phyloP scores from a whole-genome alignment of 2,888 invertebrate genomes.

The Hofmannophila pseudospretella region DNA sequence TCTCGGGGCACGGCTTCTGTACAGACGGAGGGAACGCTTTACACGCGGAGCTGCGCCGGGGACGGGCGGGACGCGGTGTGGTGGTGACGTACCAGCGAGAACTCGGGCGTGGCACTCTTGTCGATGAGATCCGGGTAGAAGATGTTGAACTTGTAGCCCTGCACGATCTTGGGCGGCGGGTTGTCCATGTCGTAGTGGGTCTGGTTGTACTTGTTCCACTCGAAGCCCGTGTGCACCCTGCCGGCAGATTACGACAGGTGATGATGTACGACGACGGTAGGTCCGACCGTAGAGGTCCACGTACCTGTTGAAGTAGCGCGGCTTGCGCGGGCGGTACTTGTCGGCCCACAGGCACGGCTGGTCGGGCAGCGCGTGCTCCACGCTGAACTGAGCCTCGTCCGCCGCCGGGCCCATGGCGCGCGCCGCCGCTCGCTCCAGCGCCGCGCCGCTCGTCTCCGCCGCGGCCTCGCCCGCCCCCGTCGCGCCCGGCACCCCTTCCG shows the following conservation, averaged over 20 bases:
- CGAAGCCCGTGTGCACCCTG: constrained; percentile 96
- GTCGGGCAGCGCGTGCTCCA: constrained; percentile 90
- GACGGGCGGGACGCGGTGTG: too few species aligned
- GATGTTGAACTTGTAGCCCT: constrained; percentile 99
- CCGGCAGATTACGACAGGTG: too few species aligned
- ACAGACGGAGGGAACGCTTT: constrained; percentile 19
- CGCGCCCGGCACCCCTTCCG: constrained; percentile 77
- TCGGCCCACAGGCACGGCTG: constrained; percentile 97
- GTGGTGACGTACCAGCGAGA: constrained; percentile 94
- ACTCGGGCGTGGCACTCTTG: constrained; percentile 93
- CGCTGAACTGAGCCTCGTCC: constrained; percentile 95
- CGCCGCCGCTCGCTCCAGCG: constrained; percentile 27
- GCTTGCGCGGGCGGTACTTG: constrained; percentile 98
- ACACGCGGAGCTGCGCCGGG: background rate
- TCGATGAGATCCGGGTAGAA: constrained; percentile 99
- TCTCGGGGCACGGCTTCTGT: constrained; percentile 93
- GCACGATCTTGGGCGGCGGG: constrained; percentile 99
- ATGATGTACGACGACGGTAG: too few species aligned
- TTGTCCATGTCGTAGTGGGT: constrained; percentile 99
- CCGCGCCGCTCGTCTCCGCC: constrained; percentile 11
- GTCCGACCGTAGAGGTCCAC: too few species aligned
- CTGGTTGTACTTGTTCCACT: constrained; percentile 99
- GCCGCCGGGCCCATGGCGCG: constrained; percentile 66
- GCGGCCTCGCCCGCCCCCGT: constrained; percentile 18
- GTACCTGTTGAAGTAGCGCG: constrained; percentile 94